Base-by-base conservation (phyloP, 2,888 invertebrate genomes). In the Ophion ventricosus region DNA sequence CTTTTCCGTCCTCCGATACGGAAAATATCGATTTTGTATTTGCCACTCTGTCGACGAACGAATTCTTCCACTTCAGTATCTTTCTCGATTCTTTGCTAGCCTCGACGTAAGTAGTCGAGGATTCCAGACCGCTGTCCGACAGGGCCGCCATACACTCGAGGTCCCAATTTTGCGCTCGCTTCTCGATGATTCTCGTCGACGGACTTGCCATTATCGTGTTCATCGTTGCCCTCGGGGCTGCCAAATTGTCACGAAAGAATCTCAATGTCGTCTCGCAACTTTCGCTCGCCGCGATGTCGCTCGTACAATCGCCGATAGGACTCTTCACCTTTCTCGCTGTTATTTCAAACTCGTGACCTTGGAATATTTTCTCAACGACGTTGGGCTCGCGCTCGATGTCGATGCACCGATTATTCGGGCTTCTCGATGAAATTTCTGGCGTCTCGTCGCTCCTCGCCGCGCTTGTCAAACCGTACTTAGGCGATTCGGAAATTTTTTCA, bases 111-210 rank as follows among this genome's bases (percentile, higher is more conserved):
- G 87, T 87, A 61, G 87, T 87, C 25, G 87, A 87, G 0, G 87
- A 87, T 61, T 87, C 87, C n/a, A 87, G 76, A 1, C 87, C 87
- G 69, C 87, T 87, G 74, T 87, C 87, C 1, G 87, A 87, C 40
- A 87, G 49, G 10, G 82, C 85, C 5, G 85, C 82, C 43, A 86
- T 85, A 25, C 83, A 87, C 72, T 87, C 87, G 3, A 80, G 26
- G 59, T 87, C 87, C 79, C 86, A 82, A 2, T 76, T 75, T 7
- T 66, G 49, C 3, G 84, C 72, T 43, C 84, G 79, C 67, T 86
- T 78, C 25, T 84, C 83, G 25, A 76, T 17, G 11, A 23, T 2
- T 23, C 25, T n/a, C 40, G 43, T 67, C 57, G 76, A 57, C 35
- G 84, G 82, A 61, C 82, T 84, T 7, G 84, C 82, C 75, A 79